These are phyloP conservation scores for Phenganax subtilis DNA, from an alignment of 92 coral and sea anemone species.

Conservation along the genomic window DNA sequence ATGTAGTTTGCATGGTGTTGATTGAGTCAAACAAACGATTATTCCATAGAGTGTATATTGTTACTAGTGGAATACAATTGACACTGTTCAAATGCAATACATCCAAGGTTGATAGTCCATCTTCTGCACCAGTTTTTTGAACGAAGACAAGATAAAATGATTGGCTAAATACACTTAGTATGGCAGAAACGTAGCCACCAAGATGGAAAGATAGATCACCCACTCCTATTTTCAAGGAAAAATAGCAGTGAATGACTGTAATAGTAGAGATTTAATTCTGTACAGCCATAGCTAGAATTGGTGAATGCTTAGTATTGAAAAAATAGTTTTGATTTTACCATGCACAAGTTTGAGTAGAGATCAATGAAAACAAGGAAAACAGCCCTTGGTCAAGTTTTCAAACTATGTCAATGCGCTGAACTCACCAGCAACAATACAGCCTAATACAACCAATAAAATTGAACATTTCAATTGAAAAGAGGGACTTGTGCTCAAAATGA, in stretches of 20 bases:
- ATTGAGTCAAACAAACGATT: slow-evolving; percentile 51
- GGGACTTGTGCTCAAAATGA: slow-evolving; percentile 58
- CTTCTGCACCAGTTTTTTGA: slow-evolving; percentile 79
- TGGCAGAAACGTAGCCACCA: slow-evolving; percentile 71
- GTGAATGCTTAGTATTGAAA: too few relatives aligned
- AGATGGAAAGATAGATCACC: slow-evolving; percentile 70
- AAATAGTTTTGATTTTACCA: neutral
- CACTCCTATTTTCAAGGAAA: slow-evolving; percentile 51
- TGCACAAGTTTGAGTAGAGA: neutral
- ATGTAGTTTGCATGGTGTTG: slow-evolving; percentile 44
- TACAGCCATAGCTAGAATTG: too few relatives aligned
- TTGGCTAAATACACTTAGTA: slow-evolving; percentile 81
- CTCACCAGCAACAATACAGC: slow-evolving; percentile 70
- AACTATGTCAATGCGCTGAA: neutral
- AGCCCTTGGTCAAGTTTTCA: neutral
- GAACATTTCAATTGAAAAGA: slow-evolving; percentile 49
- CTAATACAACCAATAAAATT: slow-evolving; percentile 57
- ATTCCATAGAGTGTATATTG: slow-evolving; percentile 52
- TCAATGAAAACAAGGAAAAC: neutral
- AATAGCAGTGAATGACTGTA: neutral
- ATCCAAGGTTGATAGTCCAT: slow-evolving; percentile 64
- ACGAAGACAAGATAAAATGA: slow-evolving; percentile 75
- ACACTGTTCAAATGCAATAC: slow-evolving; percentile 76
- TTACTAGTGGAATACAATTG: slow-evolving; percentile 75
- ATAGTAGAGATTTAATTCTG: neutral